Base-by-base conservation (phyloP, 2,113 vertebrate genomes). In the Corythoichthys intestinalis region DNA sequence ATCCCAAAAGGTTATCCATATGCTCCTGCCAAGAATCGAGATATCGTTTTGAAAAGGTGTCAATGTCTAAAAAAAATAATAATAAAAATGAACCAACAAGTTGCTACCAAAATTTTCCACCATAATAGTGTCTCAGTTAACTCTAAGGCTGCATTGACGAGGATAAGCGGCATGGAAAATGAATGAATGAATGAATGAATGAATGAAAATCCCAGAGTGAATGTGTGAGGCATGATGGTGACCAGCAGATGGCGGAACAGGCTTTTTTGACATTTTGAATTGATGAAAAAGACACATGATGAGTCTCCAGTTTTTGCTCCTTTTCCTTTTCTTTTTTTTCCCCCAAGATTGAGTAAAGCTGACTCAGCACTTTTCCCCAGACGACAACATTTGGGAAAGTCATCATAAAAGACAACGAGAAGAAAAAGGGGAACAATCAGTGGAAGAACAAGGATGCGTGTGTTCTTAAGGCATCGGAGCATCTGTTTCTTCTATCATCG, bases 251-350 rank as follows among this genome's bases (percentile, higher is more conserved):
- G 56, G 56, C 56, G 12, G 13, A 15, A 58, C 34, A 37, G 35
- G 56, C 56, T 14, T 14, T 34, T 13, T 58, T 37, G 11, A 14
- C 2, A 11, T 4, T 5, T 35, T 57, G 4, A 14, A 57, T 28
- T 35, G 11, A 4, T 0, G 12, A 56, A 4, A 6, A 41, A 37
- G 38, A 15, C 20, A 28, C 20, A 28, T 28, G 20, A 28, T 28
- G 20, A 28, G 20, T 28, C 20, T 28, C 20, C 20, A 28, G 20
- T 28, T 28, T 28, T 28, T 44, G 41, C 41, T 44, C 41, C 41
- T 28, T 59, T 53, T 53, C 63, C 54, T 66, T 1, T 37, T 12
- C 70, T 62, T 54, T 48, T 66, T 41, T 35, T 34, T 69, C 52
- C 73, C 14, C 65, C 1, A 59, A 46, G 44, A n/a, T 63, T 2